Conservation (phyloP, 92 coral and sea anemone species). For the Ricordea florida region DNA sequence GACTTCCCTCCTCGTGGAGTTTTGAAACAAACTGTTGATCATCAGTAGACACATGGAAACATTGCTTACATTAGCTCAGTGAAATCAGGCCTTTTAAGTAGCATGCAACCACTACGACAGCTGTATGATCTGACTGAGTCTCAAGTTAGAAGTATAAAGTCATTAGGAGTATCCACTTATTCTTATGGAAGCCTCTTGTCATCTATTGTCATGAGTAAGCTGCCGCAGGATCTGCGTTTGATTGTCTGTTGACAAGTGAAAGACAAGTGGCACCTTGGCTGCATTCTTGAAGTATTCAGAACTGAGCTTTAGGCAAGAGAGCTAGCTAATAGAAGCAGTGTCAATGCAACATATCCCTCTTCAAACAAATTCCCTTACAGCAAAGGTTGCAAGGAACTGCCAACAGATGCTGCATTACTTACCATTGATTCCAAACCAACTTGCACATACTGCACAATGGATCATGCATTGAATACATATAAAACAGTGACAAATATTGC, state of each 20-base stretch:
- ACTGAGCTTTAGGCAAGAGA: conserved; percentile 47
- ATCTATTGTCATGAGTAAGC: conserved; percentile 49
- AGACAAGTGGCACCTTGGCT: conserved; percentile 46
- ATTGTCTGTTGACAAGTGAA: conserved; percentile 32
- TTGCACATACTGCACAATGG: conserved; percentile 32
- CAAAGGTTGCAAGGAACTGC: conserved; percentile 7
- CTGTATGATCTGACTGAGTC: conserved; percentile 46
- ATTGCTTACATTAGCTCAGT: conserved; percentile 35
- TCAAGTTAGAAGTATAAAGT: conserved; percentile 51
- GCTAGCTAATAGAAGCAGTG: conserved; percentile 13
- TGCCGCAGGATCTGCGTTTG: conserved; percentile 38
- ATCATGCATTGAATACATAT: conserved; percentile 49
- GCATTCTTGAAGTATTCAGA: conserved; percentile 23
- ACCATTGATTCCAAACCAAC: conserved; percentile 11
- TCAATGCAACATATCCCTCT: neutral
- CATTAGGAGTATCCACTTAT: conserved; percentile 42
- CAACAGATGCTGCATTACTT: conserved; percentile 13
- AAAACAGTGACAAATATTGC: conserved; percentile 21
- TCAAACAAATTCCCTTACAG: neutral
- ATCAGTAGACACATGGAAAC: conserved; percentile 63
- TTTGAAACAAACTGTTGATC: conserved; percentile 58
- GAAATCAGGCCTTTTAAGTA: conserved; percentile 16
- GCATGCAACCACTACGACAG: conserved; percentile 28
- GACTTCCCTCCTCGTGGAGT: conserved; percentile 36
- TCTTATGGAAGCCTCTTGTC: conserved; percentile 53